Evolutionary conservation across 2,113 vertebrate genomes (phyloP), one percentile per base, ranked within the genome.

Genomic region (Heloderma charlesbogerti): DNA sequence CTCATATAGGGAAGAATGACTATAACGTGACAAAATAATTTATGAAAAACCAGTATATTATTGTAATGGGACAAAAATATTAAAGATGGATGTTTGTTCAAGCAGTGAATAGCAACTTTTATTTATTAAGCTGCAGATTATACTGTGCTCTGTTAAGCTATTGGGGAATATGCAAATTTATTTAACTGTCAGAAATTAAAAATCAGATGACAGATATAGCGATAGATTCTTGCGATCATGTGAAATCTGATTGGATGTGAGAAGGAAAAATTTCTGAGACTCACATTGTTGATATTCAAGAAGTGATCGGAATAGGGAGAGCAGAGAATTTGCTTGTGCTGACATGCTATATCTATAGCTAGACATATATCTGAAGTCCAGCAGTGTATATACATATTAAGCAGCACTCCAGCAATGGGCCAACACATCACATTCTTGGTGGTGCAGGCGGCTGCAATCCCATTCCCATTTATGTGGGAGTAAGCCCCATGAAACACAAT

Each of bases 241-340:
- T 18, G 67, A 0, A 27, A 3, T 0, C 72, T 25, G 27, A 74
- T 86, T 89, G 15, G 29, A 27, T 87, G 67, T 87, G 1, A 81
- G 22, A 82, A 79, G 29, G 67, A 66, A 91, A 95, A 88, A 66
- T 7, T 69, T 40, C 1, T 60, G n/a, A 75, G n/a, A 48, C 37
- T 22, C 69, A 92, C 79, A 2, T 72, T 40, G 13, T 90, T 86
- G 83, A 90, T n/a, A 69, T 18, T 40, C 51, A 22, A 78, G 63
- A 18, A 92, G 43, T 92, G 69, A 91, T 18, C 1, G 20, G 77
- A 88, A 91, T 12, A 27, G 93, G 77, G 43, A 74, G 0, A 40
- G 31, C 31, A 89, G 82, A n/a, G 83, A 87, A 82, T 86, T 6
- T 87, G 67, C 37, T 91, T 1, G 3, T 20, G 88, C 89, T 89